Conservation (phyloP, 2,888 invertebrate species). For the Rambutsinella grinnellia region DNA sequence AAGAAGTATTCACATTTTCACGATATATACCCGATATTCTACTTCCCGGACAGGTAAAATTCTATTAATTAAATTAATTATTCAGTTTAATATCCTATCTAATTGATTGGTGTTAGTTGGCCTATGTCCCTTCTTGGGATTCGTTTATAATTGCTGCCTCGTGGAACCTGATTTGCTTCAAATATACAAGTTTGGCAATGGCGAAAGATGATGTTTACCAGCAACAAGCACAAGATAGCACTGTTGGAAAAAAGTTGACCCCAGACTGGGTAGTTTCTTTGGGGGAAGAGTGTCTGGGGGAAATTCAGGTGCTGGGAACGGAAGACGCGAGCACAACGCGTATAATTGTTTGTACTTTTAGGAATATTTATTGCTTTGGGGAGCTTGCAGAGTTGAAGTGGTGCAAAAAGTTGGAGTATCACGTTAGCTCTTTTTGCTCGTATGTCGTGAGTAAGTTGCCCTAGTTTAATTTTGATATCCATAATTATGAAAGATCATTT, state of each 20-base stretch:
- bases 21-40: conserved; percentile 84
- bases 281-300: conserved; percentile 79
- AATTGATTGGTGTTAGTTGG: no score
- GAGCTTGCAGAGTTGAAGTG: conserved; percentile 85
- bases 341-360: conserved; percentile 86
- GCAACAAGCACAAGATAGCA: conserved; percentile 68
- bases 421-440: conserved; percentile 81
- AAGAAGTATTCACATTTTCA: conserved; percentile 88
- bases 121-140: conserved; percentile 85
- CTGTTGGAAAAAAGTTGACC: conserved; percentile 74
- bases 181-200: conserved; percentile 79
- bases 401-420: conserved; percentile 87
- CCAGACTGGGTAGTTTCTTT: conserved; percentile 87
- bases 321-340: conserved; percentile 73
- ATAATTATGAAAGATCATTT: conserved; percentile 24
- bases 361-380: conserved; percentile 83
- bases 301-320: conserved; percentile 76
- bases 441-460: conserved; percentile 69
- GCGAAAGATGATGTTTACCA: conserved; percentile 75
- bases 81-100: no score
- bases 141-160: conserved; percentile 87
- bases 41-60: conserved; percentile 88
- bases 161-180: conserved; percentile 89
- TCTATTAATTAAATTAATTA: no score
- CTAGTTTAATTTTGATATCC: no score